Conservation (phyloP, 2,888 invertebrate genomes). For the Cosmopolites sordidus region DNA sequence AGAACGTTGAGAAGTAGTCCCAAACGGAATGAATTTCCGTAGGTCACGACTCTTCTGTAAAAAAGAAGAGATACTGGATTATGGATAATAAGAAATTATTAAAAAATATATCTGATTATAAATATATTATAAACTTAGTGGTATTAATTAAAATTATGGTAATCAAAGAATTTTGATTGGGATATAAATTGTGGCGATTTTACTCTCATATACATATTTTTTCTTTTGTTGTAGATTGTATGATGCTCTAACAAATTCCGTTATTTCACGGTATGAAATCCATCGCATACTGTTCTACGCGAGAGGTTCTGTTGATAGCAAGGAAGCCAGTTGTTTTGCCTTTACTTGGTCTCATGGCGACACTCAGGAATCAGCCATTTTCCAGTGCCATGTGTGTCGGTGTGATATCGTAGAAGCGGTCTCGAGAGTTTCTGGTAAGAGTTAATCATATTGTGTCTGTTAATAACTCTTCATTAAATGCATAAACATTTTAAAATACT, state of each 20-base stretch:
- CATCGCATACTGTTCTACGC: conserved; percentile 94
- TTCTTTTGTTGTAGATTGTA: conserved; percentile 70
- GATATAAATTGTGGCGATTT: background rate
- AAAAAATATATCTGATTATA: no score
- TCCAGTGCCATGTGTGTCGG: conserved; percentile 96
- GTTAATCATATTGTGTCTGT: no score
- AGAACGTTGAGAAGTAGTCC: no score
- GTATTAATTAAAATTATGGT: no score
- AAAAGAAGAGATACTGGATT: no score
- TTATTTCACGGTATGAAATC: conserved; percentile 85
- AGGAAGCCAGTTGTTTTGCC: conserved; percentile 92
- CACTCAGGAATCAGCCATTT: conserved; percentile 80
- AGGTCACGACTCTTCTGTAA: no score
- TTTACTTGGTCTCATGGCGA: conserved; percentile 97
- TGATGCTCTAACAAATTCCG: conserved; percentile 76
- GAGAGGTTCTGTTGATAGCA: conserved; percentile 75
- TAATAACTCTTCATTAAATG: no score
- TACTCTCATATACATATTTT: background rate
- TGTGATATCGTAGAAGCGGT: conserved; percentile 94
- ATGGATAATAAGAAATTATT: no score
- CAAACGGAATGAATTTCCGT: no score
- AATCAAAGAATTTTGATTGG: background rate
- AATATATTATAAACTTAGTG: no score
- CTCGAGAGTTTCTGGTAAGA: conserved; percentile 66
- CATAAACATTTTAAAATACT: no score